Base-by-base conservation (phyloP, 2,888 invertebrate genomes). In the Caenorhabditis drosophilae region DNA sequence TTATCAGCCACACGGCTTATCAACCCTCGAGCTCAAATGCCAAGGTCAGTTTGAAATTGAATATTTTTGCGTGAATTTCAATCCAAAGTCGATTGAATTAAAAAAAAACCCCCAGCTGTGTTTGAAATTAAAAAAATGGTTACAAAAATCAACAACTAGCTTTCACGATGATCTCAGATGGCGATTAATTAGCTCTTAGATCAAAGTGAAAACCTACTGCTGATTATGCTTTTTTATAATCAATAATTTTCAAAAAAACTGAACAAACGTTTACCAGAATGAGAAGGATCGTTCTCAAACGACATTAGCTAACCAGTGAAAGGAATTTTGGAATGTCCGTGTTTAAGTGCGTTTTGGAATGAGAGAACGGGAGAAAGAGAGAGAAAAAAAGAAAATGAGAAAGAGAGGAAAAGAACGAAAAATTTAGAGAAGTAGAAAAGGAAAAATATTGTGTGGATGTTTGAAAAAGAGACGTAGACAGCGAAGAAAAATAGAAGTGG, bases 1-100 rank as follows among this genome's bases (percentile, higher is more conserved):
- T 89, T 98, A 31, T 58, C 64, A 2, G 49, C 60, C 7, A 53
- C 34, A 27, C 27, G 44, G n/a, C 44, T 53, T 12, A 42, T 20
- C 49, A 23, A 15, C 34, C 40, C 20, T 36, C 51, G 16, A 35
- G 4, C 22, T 23, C 11, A n/a, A 22, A 4, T n/a, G 9, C 40
- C 11, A 35, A 55, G 61, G 47, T 41, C 7, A 23, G 55, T 31
- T 12, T 16, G n/a, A n/a, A n/a, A n/a, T n/a, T n/a, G n/a, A n/a
- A 16, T 40, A 26, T 25, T 25, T 38, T 15, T 34, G n/a, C 20
- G 1, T n/a, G n/a, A 40, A 15, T 42, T 52, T 27, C 16, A n/a
- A 3, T 23, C 15, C 25, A 35, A 16, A 15, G 7, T 34, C 22
- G 18, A 12, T 23, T n/a, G 3, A 16, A 23, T 31, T 7, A 22